Conservation (phyloP, 2,797 vertebrate genomes). For the Phaenicophaeus curvirostris region DNA sequence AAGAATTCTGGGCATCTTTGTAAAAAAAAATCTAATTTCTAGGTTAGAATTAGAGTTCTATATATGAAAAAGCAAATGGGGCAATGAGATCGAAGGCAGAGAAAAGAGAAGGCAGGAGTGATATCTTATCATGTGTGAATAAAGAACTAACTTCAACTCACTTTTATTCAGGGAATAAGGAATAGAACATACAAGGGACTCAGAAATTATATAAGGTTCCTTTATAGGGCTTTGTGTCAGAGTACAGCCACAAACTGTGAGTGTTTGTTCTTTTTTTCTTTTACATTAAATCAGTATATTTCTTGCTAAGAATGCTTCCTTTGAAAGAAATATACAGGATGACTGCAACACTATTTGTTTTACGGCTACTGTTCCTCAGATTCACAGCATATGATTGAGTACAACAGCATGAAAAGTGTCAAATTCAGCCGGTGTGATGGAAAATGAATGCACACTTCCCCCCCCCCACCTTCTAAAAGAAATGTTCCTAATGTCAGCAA, state of each 20-base stretch:
- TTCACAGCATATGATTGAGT: not conserved
- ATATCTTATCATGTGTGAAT: not conserved
- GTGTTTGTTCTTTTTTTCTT: not conserved
- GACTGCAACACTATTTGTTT: not conserved
- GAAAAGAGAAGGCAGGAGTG: not conserved
- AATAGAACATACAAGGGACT: not conserved
- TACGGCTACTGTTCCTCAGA: not conserved
- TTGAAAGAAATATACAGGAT: not conserved
- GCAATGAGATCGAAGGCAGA: not conserved
- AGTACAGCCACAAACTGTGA: not conserved
- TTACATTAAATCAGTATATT: not conserved
- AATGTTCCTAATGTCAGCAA: not conserved
- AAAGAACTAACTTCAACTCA: not conserved
- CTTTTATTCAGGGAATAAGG: not conserved
- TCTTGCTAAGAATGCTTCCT: not conserved
- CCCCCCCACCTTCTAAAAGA: not conserved
- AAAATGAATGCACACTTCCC: not conserved
- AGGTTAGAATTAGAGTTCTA: not conserved
- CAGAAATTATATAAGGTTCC: not conserved
- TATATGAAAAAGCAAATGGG: not conserved
- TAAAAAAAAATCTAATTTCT: slow-evolving; percentile 1
- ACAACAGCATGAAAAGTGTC: not conserved
- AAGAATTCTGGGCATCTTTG: not conserved
- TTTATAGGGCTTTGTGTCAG: not conserved
- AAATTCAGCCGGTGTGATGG: not conserved